Evolutionary conservation across 2,113 vertebrate genomes (phyloP).

Genomic region (Lipotes vexillifer): DNA sequence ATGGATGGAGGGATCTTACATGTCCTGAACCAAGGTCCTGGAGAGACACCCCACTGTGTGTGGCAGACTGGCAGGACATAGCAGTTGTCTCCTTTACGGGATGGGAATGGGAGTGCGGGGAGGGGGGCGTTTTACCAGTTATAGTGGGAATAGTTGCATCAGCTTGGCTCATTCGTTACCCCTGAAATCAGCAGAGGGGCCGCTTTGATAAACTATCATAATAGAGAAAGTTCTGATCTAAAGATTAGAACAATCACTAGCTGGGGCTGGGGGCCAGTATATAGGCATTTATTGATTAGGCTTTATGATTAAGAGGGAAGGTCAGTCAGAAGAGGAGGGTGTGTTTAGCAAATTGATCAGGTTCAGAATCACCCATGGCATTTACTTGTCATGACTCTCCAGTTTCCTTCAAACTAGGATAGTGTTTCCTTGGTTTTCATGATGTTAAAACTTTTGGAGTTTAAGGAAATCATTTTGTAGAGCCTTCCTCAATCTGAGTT

Average conservation of each 20-base stretch:
- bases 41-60: neutral
- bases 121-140: no score
- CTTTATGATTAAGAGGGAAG: neutral
- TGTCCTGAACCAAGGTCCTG: neutral
- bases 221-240: neutral
- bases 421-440: neutral
- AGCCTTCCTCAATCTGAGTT: neutral
- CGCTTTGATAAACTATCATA: neutral
- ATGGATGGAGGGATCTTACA: neutral
- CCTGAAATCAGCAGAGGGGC: neutral
- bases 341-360: neutral
- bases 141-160: neutral
- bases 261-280: neutral
- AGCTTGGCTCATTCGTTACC: neutral
- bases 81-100: neutral
- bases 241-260: neutral
- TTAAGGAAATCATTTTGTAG: neutral
- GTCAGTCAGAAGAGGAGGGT: neutral
- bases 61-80: neutral
- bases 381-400: neutral
- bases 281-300: neutral
- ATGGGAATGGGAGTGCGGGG: neutral
- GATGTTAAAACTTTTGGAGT: neutral
- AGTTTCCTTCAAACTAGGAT: neutral
- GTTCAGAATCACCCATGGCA: neutral